phyloP scores from a whole-genome alignment of 2,888 invertebrate genomes.

The Syrista parreyssii region DNA sequence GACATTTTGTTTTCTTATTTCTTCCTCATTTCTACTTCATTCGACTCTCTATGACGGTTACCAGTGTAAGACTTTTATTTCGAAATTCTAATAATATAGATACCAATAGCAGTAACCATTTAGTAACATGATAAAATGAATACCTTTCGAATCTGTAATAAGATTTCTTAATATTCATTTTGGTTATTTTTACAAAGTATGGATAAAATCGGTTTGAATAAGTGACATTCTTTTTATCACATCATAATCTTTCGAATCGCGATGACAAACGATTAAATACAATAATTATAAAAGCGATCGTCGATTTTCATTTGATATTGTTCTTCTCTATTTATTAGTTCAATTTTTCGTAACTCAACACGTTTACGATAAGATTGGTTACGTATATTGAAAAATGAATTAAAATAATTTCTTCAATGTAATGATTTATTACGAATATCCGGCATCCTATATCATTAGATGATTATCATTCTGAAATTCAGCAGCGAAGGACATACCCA shows the following conservation, averaged over 20 bases:
- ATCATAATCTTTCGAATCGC: neutral
- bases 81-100: neutral
- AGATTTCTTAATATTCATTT: neutral
- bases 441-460: slow-evolving; percentile 28
- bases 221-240: neutral
- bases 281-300: neutral
- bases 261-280: neutral
- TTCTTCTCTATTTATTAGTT: neutral
- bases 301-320: neutral
- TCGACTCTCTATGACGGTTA: neutral
- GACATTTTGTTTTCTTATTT: neutral
- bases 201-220: neutral
- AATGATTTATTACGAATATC: neutral
- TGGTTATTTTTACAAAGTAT: neutral
- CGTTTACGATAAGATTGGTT: neutral
- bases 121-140: neutral
- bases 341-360: slow-evolving; percentile 9
- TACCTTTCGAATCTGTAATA: neutral
- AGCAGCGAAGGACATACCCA: slow-evolving; percentile 16
- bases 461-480: slow-evolving; percentile 28
- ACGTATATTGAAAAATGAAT: neutral
- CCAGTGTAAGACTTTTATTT: neutral
- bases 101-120: neutral
- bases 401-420: neutral
- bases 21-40: neutral